These are phyloP conservation scores for Anhinga anhinga DNA, from an alignment of 2,113 vertebrate species.

Conservation along the genomic window DNA sequence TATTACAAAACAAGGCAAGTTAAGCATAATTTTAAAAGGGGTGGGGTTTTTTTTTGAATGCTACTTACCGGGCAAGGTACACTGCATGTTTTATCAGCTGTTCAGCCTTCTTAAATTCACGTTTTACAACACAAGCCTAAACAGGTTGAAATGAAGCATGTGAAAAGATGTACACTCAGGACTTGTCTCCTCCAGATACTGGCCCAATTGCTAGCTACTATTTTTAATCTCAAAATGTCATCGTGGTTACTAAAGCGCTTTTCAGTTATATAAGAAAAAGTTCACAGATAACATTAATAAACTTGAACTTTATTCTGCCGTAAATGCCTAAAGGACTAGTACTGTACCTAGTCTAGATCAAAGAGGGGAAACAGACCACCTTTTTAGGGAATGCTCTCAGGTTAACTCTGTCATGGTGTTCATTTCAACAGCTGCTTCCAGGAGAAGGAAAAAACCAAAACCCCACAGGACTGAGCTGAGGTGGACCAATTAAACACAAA, in stretches of 20 bases:
- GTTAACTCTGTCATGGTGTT: too few species aligned
- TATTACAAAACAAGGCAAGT: not conserved
- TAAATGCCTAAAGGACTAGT: not conserved
- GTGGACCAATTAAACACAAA: not conserved
- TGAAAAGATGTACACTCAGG: not conserved
- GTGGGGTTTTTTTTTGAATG: not conserved
- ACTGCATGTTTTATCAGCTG: conserved; percentile 98
- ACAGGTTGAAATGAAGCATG: not conserved
- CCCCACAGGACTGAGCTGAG: not conserved
- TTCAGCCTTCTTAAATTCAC: conserved; percentile 98
- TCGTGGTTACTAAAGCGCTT: not conserved
- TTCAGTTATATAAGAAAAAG: not conserved
- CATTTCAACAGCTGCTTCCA: not conserved
- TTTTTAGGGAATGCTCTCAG: not conserved
- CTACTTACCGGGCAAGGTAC: conserved; percentile 90
- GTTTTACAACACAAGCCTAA: conserved; percentile 97
- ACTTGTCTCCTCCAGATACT: not conserved
- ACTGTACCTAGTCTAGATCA: not conserved
- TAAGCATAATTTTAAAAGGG: accelerated
- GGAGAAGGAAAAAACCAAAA: not conserved
- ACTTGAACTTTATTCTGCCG: not conserved
- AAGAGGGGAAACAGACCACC: not conserved
- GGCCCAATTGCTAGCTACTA: too few species aligned
- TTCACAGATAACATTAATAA: not conserved
- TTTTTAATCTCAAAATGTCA: accelerated